A percentile compares a stretch with the other conserved stretches of the same genome.
Conservation (phyloP, 2,113 vertebrate species). For the Leiothrix lutea region DNA sequence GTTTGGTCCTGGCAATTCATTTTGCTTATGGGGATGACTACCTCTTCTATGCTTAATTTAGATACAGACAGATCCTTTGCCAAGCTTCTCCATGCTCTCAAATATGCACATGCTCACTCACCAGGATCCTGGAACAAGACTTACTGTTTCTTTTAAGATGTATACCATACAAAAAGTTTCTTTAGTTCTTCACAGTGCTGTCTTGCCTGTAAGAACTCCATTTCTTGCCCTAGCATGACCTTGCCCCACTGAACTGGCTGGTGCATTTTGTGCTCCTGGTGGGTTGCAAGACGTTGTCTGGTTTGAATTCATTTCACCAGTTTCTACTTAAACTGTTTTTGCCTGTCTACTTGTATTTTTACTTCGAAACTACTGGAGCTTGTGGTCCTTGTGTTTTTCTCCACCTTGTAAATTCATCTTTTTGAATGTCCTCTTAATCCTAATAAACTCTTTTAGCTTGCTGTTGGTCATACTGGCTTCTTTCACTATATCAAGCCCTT, state of each 20-base stretch:
- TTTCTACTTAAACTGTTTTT: not conserved
- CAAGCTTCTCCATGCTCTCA: not conserved
- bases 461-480: not conserved
- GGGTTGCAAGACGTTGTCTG: not conserved
- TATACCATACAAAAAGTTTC: not conserved
- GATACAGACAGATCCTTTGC: not conserved
- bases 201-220: not conserved
- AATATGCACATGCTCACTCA: rapidly evolving
- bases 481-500: not conserved
- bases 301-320: not conserved
- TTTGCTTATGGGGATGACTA: not conserved
- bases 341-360: not conserved
- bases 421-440: not conserved
- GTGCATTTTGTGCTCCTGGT: not conserved
- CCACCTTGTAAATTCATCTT: not conserved
- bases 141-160: not conserved
- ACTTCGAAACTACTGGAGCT: not conserved
- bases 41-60: not conserved
- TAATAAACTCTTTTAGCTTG: not conserved
- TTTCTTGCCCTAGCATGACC: not conserved
- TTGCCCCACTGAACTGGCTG: not conserved
- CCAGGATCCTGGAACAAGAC: not conserved
- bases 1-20: not conserved
- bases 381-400: not conserved
- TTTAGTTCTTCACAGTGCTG: not conserved